phyloP scores from a whole-genome alignment of 2,113 vertebrate species.

The Thamnaconus septentrionalis region DNA sequence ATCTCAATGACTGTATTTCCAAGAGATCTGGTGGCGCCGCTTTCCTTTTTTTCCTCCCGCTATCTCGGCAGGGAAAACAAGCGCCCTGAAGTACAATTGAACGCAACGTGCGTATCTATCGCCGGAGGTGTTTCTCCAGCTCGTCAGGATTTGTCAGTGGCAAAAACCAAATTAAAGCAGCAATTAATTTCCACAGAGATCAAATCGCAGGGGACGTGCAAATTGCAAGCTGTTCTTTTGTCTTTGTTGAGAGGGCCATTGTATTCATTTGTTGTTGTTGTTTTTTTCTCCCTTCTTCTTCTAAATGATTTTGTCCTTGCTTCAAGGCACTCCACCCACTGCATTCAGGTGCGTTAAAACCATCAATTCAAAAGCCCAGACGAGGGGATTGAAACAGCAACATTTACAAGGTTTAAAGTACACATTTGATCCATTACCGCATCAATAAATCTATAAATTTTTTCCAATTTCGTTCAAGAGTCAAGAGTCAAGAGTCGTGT shows the following conservation, averaged over 20 bases:
- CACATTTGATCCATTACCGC: too few relatives aligned
- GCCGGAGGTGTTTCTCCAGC: conserved; percentile 30
- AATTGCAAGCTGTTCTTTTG: conserved; percentile 49
- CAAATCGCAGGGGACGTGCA: conserved; percentile 39
- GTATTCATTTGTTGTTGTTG: conserved; percentile 40
- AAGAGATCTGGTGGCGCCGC: conserved; percentile 29
- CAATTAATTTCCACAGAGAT: conserved; percentile 61
- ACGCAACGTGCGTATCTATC: conserved; percentile 17
- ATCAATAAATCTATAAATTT: too few relatives aligned
- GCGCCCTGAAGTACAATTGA: conserved; percentile 21
- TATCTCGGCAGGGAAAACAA: conserved; percentile 12
- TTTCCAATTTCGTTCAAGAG: too few relatives aligned
- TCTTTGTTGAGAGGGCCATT: conserved; percentile 50
- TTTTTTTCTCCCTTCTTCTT: background rate
- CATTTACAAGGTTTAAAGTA: too few relatives aligned
- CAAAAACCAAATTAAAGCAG: conserved; percentile 52
- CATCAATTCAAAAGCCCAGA: too few relatives aligned
- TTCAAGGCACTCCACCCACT: conserved; percentile 50
- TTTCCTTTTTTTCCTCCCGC: conserved; percentile 10
- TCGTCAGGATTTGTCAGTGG: conserved; percentile 47
- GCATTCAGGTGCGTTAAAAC: too few relatives aligned
- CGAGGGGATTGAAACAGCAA: too few relatives aligned
- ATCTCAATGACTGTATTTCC: conserved; percentile 9
- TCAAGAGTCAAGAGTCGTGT: too few relatives aligned
- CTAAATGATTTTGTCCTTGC: conserved; percentile 63